Conservation (phyloP, 2,113 vertebrate species). For the Phrynocephalus versicolor region DNA sequence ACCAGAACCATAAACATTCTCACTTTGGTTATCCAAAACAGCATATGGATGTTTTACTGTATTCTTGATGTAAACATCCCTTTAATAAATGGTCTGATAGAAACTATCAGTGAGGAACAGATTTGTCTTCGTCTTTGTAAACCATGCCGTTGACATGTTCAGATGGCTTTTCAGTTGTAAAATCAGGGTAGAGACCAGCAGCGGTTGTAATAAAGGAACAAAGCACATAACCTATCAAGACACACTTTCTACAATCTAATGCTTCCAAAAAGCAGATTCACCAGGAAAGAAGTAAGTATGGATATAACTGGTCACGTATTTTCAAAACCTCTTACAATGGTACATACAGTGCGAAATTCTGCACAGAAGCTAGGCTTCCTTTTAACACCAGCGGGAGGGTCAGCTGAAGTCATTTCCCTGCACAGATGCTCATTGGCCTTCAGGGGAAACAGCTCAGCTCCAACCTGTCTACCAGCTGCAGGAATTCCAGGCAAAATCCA, state of each 20-base stretch:
- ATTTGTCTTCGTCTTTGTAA: background rate
- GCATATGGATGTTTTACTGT: no score
- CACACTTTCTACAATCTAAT: background rate
- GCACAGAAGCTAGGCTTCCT: background rate
- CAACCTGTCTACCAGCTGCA: background rate
- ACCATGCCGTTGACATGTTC: background rate
- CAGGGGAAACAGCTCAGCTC: background rate
- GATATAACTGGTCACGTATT: background rate
- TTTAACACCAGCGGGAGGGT: background rate
- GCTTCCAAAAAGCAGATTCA: background rate
- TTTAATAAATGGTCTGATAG: background rate
- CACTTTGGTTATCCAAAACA: no score
- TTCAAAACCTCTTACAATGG: background rate
- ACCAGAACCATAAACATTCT: no score
- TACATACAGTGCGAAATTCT: background rate
- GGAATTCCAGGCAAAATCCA: no score
- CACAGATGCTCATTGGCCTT: background rate
- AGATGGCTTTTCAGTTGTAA: no score
- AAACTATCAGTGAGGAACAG: background rate
- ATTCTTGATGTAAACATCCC: background rate
- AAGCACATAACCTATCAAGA: background rate
- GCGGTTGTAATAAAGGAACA: background rate
- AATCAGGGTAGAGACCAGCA: background rate
- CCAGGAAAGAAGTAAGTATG: background rate
- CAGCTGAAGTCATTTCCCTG: background rate